phyloP scores from a whole-genome alignment of 2,888 invertebrate genomes.

The Tholera decimalis region DNA sequence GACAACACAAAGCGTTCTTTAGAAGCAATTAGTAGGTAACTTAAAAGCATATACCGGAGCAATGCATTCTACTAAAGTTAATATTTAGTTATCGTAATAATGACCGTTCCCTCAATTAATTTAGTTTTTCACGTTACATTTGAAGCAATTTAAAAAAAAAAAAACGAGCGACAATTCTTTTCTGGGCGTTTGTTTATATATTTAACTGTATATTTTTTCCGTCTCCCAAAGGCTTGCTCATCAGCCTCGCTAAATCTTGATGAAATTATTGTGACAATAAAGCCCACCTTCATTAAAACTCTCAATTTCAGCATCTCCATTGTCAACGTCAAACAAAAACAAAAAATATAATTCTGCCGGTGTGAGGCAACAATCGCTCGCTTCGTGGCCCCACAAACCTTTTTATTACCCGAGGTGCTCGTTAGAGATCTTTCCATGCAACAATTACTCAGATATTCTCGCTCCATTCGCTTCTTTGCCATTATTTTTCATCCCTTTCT shows the following conservation, averaged over 20 bases:
- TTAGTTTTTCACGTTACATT: not conserved
- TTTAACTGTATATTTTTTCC: not conserved
- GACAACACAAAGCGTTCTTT: not conserved
- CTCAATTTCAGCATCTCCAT: slow-evolving; percentile 47
- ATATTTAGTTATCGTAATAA: not conserved
- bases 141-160: not conserved
- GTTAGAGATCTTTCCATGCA: slow-evolving; percentile 81
- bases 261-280: slow-evolving; percentile 39
- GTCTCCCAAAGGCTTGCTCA: slow-evolving; percentile 26
- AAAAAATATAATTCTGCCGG: slow-evolving; percentile 43
- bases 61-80: not conserved
- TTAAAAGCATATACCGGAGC: not conserved
- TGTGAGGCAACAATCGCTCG: slow-evolving; percentile 47
- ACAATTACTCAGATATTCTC: slow-evolving; percentile 81
- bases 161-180: not conserved
- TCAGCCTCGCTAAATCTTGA: slow-evolving; percentile 36
- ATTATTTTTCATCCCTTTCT: slow-evolving; percentile 64
- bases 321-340: slow-evolving; percentile 50
- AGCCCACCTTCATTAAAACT: slow-evolving; percentile 50
- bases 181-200: not conserved
- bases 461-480: slow-evolving; percentile 72
- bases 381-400: slow-evolving; percentile 59
- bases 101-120: not conserved
- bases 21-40: not conserved
- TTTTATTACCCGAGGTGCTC: slow-evolving; percentile 72